phyloP scores from a whole-genome alignment of 2,888 invertebrate genomes.

The Acanthococcus lagerstroemiae region DNA sequence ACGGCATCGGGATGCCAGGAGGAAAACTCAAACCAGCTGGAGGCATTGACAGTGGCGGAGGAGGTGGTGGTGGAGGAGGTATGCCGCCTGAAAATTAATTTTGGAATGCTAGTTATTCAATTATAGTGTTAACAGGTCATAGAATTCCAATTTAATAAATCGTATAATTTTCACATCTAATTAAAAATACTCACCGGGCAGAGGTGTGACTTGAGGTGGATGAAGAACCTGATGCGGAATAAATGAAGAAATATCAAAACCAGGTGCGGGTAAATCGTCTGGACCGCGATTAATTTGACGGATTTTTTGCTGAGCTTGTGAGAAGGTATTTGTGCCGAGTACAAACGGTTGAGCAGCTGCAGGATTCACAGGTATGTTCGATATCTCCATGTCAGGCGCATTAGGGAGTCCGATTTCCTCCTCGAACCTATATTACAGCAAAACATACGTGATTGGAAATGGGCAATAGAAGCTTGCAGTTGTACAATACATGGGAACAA shows the following conservation, averaged over 20 bases:
- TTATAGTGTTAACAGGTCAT: neutral
- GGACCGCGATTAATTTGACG: constrained; percentile 12
- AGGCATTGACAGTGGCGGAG: constrained; percentile 10
- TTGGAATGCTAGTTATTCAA: neutral
- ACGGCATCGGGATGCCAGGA: constrained; percentile 12
- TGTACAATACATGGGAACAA: too few relatives aligned
- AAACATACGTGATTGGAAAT: neutral
- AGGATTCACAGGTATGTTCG: constrained; percentile 36
- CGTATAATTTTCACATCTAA: too few relatives aligned
- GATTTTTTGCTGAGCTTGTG: constrained; percentile 18
- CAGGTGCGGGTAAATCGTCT: constrained; percentile 11
- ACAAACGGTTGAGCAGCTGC: constrained; percentile 48
- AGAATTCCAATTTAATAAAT: too few relatives aligned
- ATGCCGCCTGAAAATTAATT: constrained; percentile 1
- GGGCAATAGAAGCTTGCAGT: neutral
- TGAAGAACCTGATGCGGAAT: constrained; percentile 56
- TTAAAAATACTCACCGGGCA: constrained; percentile 14
- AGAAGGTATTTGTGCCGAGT: constrained; percentile 46
- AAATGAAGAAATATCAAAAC: constrained; percentile 48
- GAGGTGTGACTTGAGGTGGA: neutral
- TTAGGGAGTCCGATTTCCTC: constrained; percentile 65
- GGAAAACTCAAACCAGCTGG: constrained; percentile 30
- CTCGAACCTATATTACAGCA: constrained; percentile 57
- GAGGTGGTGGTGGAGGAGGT: constrained; percentile 10
- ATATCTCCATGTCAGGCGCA: constrained; percentile 41